Evolutionary conservation across 2,888 invertebrate genomes (phyloP), one percentile per base, ranked within the genome.

Genomic region (Cataglyphis albicans): DNA sequence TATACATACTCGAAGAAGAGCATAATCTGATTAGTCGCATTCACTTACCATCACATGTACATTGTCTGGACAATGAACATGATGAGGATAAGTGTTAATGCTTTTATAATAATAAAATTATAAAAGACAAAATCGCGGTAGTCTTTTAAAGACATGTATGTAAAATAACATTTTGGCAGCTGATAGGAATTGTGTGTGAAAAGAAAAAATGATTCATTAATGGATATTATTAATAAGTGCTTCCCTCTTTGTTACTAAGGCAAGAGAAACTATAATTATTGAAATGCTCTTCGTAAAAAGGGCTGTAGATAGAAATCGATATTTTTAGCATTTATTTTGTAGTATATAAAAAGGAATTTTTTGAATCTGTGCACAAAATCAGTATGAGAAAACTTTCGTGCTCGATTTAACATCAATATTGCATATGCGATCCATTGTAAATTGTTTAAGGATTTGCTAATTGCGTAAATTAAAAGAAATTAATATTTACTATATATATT

Each of bases 161-260:
- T 78, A 68, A 78, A 44, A 44, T 32, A 12, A 59, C 52, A 52
- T 7, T n/a, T n/a, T 18, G 41, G 73, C 70, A 68, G 41, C 72
- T 52, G 52, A 52, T 44, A 80, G 35, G 6, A 57, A 81, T 82
- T 86, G 55, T 86, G 55, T 35, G 55, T 35, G 25, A 57, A 57
- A 70, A 70, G 64, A 83, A 86, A 52, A 6, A 84, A 83, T 83
- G 73, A 75, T 82, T 78, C 75, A 70, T 55, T 88, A 89, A 81
- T 75, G 78, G 85, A 88, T 84, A 87, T 90, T 87, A 89, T 89
- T 85, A 86, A 92, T 91, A 91, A 84, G 92, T 91, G 92, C 92
- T 92, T 92, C 92, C 93, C 81, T 87, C 84, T 88, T 88, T 80
- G 85, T 90, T 87, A 90, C 61, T 86, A 87, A 75, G 82, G 80